Conservation (phyloP, 2,888 invertebrate species). For the Spicauda simplicius region DNA sequence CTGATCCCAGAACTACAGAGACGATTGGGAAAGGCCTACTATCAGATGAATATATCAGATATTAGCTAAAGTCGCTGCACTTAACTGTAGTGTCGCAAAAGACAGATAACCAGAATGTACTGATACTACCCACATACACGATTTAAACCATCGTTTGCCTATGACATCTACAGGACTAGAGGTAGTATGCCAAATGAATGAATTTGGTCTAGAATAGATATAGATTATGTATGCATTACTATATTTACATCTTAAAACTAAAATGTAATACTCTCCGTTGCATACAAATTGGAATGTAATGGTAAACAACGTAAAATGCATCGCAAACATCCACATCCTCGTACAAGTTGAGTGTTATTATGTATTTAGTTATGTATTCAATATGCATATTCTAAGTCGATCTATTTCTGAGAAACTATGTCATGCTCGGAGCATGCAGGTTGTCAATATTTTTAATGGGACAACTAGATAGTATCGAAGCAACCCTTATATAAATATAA, state of each 20-base stretch:
- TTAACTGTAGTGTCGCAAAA: no score
- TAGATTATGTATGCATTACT: not conserved
- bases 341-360: not conserved
- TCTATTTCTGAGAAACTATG: not conserved
- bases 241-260: not conserved
- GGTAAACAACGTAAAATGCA: not conserved
- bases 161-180: no score
- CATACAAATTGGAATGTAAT: not conserved
- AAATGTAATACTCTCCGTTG: not conserved
- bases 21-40: no score
- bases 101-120: no score
- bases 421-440: not conserved
- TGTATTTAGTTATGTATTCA: constrained; percentile 1
- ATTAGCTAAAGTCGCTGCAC: no score
- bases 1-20: no score
- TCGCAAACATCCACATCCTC: not conserved
- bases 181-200: no score
- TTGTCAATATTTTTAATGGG: not conserved
- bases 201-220: not conserved
- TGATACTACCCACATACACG: no score
- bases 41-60: no score
- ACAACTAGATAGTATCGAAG: not conserved
- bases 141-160: no score
- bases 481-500: no score
- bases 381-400: not conserved